Conservation (phyloP, 1,140 invertebrate genomes). For the Lucilia sericata region DNA sequence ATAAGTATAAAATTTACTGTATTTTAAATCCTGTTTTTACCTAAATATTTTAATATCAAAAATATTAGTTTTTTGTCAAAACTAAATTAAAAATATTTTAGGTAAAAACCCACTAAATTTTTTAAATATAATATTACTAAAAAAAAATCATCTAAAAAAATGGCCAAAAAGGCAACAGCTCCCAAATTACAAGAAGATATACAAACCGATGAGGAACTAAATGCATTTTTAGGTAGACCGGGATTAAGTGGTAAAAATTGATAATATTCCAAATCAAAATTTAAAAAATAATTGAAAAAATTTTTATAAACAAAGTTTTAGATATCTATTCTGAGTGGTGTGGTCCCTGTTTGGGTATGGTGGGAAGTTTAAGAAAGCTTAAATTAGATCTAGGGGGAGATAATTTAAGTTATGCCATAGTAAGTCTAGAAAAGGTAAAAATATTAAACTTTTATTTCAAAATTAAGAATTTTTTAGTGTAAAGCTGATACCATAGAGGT, state of each 20-base stretch:
- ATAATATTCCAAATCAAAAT: not conserved
- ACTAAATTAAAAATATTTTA: no score
- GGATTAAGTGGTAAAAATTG: constrained; percentile 79
- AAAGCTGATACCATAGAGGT: constrained; percentile 85
- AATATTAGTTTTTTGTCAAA: no score
- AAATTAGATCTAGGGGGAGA: constrained; percentile 91
- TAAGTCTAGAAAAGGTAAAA: constrained; percentile 67
- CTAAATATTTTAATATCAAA: no score
- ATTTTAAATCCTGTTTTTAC: no score
- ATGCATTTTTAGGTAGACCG: constrained; percentile 80
- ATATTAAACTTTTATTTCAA: not conserved
- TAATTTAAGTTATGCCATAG: constrained; percentile 81
- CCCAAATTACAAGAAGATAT: constrained; percentile 76
- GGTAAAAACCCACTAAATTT: no score
- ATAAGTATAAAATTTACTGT: no score
- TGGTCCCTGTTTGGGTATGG: constrained; percentile 89
- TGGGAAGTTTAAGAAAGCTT: constrained; percentile 87
- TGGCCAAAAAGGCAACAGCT: constrained; percentile 82
- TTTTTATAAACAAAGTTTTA: constrained; percentile 57
- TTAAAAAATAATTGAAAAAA: constrained; percentile 43
- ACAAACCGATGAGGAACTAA: constrained; percentile 88
- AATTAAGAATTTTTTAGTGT: constrained; percentile 51
- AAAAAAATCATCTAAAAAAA: no score
- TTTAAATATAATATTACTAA: no score
- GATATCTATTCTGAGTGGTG: constrained; percentile 94